Evolutionary conservation across 2,113 vertebrate species (phyloP), one percentile per base, ranked within the genome.

Genomic region (Anthoscopus minutus): DNA sequence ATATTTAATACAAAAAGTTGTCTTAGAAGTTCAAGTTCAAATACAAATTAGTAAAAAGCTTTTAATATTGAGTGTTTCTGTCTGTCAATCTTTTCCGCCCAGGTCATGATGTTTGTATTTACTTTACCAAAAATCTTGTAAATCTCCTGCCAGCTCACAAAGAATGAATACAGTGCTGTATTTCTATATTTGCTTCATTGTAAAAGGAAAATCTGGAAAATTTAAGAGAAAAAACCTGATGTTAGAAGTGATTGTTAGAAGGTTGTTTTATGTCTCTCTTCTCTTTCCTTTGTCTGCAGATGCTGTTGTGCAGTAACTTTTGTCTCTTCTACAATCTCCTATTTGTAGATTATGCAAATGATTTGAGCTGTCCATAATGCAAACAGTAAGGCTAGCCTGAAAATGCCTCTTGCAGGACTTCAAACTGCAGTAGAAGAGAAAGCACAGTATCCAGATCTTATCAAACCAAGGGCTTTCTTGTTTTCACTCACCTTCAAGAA

Each of bases 181-280:
- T 65, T 83, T 22, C n/a, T 40, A 11, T 31, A 13, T 35, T 3
- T 12, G 1, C 54, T 76, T 85, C 20, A 51, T 22, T 57, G 4
- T 9, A 31, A 78, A 51, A 66, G 11, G 17, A 85, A 66, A 45
- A 70, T 53, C 12, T 62, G 54, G 35, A 74, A 86, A 88, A 69
- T 61, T 4, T 37, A 69, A 24, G 17, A 79, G 0, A 58, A 81
- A 91, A 66, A 81, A 78, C 11, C 7, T 66, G 16, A 31, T 11
- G 4, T 50, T 35, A 42, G 13, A 42, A 11, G 8, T 42, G 31
- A 37, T 35, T 67, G 7, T 23, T 37, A 70, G 21, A 86, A 76
- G 22, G 10, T 4, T 23, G 4, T 20, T 83, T 66, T 48, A 44
- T 0, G 0, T 44, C 19, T 66, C 33, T 50, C 4, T 65, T 47